Evolutionary conservation across 2,797 vertebrate species (phyloP), one percentile per base, ranked within the genome.

Genomic region (Gallinago solitaria): DNA sequence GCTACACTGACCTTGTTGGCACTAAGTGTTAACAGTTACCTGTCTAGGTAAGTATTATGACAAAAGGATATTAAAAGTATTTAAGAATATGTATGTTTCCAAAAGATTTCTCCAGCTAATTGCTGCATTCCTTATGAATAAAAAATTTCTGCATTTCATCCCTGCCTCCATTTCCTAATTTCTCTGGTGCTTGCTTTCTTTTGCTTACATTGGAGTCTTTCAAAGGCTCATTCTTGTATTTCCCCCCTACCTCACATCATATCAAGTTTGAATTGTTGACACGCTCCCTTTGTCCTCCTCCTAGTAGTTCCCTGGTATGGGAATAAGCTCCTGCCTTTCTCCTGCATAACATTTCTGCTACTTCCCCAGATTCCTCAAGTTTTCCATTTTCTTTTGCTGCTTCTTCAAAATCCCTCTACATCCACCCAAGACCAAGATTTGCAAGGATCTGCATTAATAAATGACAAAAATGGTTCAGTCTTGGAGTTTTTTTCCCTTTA

Each of bases 171-270:
- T 89, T 83, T 79, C 43, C 30, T 27, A 19, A 33, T 21, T 82
- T 71, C 12, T 71, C 17, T 65, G 39, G 27, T 75, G 12, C 65
- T 84, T 64, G 11, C 37, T 77, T 94, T 63, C 56, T 73, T 90
- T 88, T 56, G 30, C 33, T 39, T 82, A 2, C 2, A 2, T 1
- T 50, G 12, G 32, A 67, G 50, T 54, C 24, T 83, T 76, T 39
- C 39, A 51, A 86, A 68, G 14, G 16, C 13, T 64, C 3, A 4
- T 74, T 85, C 20, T 56, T 74, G 1, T 17, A 21, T 35, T 67
- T 71, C 4, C 21, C 8, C 7, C 7, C 24, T 48, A 32, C 16
- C 32, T 79, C 30, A 53, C 6, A 27, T 43, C 0, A 0, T 24
- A 37, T 79, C 33, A 45, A 9, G 14, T 64, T n/a, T 64, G 50